Evolutionary conservation across 2,113 vertebrate species (phyloP).

Genomic region (Macquaria ambigua): DNA sequence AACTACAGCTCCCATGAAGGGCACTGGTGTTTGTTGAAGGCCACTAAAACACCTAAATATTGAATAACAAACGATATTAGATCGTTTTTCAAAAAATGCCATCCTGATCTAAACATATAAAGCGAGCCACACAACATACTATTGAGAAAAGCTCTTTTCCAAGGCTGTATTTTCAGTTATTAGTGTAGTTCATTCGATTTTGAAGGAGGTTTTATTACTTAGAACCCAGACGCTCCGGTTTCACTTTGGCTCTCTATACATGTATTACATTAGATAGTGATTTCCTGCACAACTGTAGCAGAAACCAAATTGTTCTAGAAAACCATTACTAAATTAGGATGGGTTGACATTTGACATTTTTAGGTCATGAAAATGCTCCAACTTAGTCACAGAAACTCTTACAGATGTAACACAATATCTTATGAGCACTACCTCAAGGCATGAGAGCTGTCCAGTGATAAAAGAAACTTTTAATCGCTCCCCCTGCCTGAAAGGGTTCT

Average conservation of each 20-base stretch:
- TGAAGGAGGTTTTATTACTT: not conserved
- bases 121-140: no score
- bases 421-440: not conserved
- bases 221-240: not conserved
- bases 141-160: not conserved
- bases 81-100: not conserved
- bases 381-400: not conserved
- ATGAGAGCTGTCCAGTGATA: not conserved
- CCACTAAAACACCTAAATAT: not conserved
- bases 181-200: not conserved
- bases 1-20: no score
- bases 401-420: not conserved
- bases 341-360: constrained; percentile 21
- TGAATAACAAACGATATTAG: not conserved
- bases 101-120: not conserved
- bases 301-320: not conserved
- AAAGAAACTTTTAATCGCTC: not conserved
- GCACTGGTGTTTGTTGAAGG: not conserved
- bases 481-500: no score
- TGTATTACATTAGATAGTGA: not conserved
- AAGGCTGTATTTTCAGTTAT: not conserved
- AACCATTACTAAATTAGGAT: not conserved
- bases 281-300: not conserved
- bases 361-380: not conserved
- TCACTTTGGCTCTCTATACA: not conserved